Base-by-base conservation (phyloP, 2,797 vertebrate genomes). In the Schizopygopsis pylzovi region DNA sequence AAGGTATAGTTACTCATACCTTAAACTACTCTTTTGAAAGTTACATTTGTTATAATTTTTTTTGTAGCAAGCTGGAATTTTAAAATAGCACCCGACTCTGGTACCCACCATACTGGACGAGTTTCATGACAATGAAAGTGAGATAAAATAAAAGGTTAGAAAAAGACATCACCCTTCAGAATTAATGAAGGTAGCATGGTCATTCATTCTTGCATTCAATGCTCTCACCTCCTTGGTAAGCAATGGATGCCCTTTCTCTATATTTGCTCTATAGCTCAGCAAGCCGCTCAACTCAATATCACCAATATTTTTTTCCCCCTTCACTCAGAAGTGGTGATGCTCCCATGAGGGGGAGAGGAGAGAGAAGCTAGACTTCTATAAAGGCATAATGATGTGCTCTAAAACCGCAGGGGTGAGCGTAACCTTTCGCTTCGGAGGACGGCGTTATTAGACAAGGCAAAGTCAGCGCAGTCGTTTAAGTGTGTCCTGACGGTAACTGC, bases 341-440 rank as follows among this genome's bases (percentile, higher is more conserved):
- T 90, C 90, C 90, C 84, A 75, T 63, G 83, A 88, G 90, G 81
- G 84, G 56, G 22, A 75, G 86, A 83, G 87, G 89, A 76, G 54
- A 83, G 83, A 80, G 37, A 39, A 72, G 82, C 85, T 79, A 88
- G 88, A 86, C 88, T 89, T 92, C 91, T 85, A 91, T 90, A 91
- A 94, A 94, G 90, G 91, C 90, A 92, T 92, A 91, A 91, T 90
- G 86, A 88, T 89, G 91, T 88, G 89, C 86, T 92, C 84, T 89
- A 85, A 93, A 94, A 92, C 91, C 93, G 91, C 92, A 88, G 89
- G 92, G 84, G 92, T 91, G 89, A 91, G 86, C 33, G 89, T 92
- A 94, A 93, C 94, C 93, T 94, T 94, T 93, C 83, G 87, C 90
- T 90, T 90, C 84, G 88, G 90, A 93, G 92, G 91, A 93, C 87